phyloP scores from a whole-genome alignment of 2,797 vertebrate genomes.

The Rousettus madagascariensis region DNA sequence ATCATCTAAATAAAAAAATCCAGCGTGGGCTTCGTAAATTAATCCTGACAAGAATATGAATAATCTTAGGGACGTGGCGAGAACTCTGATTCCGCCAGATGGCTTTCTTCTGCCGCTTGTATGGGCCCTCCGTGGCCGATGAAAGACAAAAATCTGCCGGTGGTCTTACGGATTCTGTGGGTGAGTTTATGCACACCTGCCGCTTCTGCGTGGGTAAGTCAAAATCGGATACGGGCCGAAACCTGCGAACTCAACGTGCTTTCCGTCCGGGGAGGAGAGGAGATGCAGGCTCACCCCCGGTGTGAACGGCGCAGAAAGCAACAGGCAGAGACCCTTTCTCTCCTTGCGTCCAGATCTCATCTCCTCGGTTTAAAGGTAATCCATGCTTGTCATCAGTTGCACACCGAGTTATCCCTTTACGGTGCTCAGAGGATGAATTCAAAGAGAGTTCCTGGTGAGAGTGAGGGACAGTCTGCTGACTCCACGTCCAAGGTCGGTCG shows the following conservation, averaged over 20 bases:
- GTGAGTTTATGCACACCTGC: neutral
- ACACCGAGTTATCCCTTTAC: neutral
- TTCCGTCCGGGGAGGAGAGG: neutral
- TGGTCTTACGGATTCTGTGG: neutral
- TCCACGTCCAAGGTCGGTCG: fast-evolving
- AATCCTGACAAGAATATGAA: constrained; percentile 70
- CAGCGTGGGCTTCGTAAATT: constrained; percentile 59
- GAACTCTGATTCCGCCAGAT: constrained; percentile 40
- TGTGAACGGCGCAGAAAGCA: neutral
- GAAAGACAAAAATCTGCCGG: neutral
- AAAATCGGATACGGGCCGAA: neutral
- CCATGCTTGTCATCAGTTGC: neutral
- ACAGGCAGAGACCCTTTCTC: neutral
- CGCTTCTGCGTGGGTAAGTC: neutral
- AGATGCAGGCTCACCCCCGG: fast-evolving
- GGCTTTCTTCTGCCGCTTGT: neutral
- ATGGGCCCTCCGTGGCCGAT: neutral
- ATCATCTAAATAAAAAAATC: constrained; percentile 73
- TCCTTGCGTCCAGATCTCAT: neutral
- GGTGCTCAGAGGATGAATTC: neutral
- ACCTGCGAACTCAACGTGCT: neutral
- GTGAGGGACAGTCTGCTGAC: neutral
- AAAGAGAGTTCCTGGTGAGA: no score
- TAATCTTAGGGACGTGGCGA: constrained; percentile 53
- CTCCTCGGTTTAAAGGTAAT: neutral